Evolutionary conservation across 2,888 invertebrate genomes (phyloP), one percentile per base, ranked within the genome.

Genomic region (Quadriops clusia): DNA sequence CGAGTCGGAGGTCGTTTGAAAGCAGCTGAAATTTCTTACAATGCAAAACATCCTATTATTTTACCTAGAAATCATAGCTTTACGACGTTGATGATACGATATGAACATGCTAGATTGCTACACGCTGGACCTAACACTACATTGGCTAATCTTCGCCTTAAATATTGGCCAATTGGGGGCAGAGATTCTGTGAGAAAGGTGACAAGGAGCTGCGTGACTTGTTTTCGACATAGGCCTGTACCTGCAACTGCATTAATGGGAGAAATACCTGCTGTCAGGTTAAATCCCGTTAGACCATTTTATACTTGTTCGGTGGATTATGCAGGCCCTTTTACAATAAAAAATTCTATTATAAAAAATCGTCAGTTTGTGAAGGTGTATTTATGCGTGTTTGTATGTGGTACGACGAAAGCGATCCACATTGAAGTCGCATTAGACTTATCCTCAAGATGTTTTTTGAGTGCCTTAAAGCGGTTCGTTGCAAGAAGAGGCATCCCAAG

Each of bases 401-500:
- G 50, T 3, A 29, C 40, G 3, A 42, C 43, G 1, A 50, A 47
- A 33, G 50, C 50, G 2, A 16, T 36, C 2, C 42, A 39, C 22
- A 14, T 42, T 8, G 37, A 43, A 23, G 20, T 44, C 8, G 40
- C 37, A 7, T 27, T 23, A 7, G 38, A 43, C 28, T 27, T 44
- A 12, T 38, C 38, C 2, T 30, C 43, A 3, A 33, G 39, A 7
- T 16, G 33, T 5, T 44, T 40, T 30, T 20, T 43, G 17, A 36
- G 24, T 8, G 27, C 35, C 7, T 21, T 44, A 3, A 32, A 32
- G 27, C 24, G 43, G 15, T 43, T 43, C 13, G 21, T 36, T 15
- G 24, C 40, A 5, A 25, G 43, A 6, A 17, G 44, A 8, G 41
- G 41, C 4, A 36, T 30, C 17, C 15, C 18, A 10, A 8, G 6